These are phyloP conservation scores for Ricordea florida DNA, from an alignment of 92 coral and sea anemone species.

Conservation along the genomic window DNA sequence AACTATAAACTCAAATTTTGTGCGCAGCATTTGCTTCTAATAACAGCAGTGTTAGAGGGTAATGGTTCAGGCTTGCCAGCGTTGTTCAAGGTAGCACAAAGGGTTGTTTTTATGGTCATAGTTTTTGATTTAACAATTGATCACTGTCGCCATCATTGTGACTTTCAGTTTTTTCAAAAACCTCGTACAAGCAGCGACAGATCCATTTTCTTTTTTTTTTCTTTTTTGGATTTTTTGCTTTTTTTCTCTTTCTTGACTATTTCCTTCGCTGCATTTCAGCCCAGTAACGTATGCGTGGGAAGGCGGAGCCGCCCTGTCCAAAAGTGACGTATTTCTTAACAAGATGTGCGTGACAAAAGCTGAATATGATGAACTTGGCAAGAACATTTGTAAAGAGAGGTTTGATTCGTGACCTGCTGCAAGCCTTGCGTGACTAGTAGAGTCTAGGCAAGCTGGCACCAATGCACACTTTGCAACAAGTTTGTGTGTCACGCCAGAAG, in stretches of 20 bases:
- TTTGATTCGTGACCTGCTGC: constrained; percentile 83
- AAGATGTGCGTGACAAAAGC: constrained; percentile 98
- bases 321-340: constrained; percentile 76
- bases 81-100: too few relatives aligned
- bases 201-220: not conserved
- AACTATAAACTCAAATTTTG: too few relatives aligned
- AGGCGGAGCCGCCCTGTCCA: constrained; percentile 83
- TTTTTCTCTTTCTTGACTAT: not conserved
- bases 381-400: constrained; percentile 82
- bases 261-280: constrained; percentile 25
- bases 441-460: not conserved
- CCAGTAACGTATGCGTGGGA: constrained; percentile 87
- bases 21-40: too few relatives aligned
- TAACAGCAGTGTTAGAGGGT: too few relatives aligned
- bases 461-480: not conserved
- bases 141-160: too few relatives aligned
- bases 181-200: not conserved
- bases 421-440: too few relatives aligned
- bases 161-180: too few relatives aligned
- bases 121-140: too few relatives aligned
- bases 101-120: too few relatives aligned
- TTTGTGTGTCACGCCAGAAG: too few relatives aligned
- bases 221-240: not conserved
- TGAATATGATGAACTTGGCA: constrained; percentile 94
- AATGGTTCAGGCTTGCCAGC: too few relatives aligned